Evolutionary conservation across 1,140 invertebrate species (phyloP), one percentile per base, ranked within the genome.

Genomic region (Neodiprion pinetum): DNA sequence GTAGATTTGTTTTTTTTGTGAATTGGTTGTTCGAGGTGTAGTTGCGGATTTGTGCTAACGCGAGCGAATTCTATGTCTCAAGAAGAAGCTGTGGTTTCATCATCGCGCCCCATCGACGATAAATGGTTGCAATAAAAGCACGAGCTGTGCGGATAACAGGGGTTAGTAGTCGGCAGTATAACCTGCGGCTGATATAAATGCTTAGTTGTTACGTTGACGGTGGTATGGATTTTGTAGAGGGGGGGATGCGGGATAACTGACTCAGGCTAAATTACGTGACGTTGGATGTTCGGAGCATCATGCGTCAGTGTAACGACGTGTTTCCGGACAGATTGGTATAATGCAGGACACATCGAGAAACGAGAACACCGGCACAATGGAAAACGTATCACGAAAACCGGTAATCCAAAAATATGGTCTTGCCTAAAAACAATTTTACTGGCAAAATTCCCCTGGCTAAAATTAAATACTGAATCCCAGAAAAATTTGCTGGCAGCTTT

Each of bases 101-200:
- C 28, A 40, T 40, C 28, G 28, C 28, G 2, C 28, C 28, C 28
- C 10, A 47, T 53, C 66, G 74, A 81, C 82, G 83, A 84, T 77
- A 80, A 76, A 85, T 83, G 79, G 77, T 74, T 67, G 79, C 67
- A 82, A 84, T 84, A 84, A 85, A 85, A 81, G 80, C 82, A 80
- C 76, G 72, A 76, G 74, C 71, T 81, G 76, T 77, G 74, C 74
- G 28, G 28, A 77, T 76, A 74, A 75, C 76, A 76, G 28, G 28
- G 28, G 28, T 40, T 40, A 5, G 28, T 40, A 40, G 28, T 40
- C 53, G 77, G 40, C 65, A 74, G 75, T 76, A 78, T 82, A 83
- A 83, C 83, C 79, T 79, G 81, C 76, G 81, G 81, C 79, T 71
- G 79, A 83, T 83, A 84, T 84, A 81, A 85, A 84, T 81, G 82